phyloP scores from a whole-genome alignment of 2,888 invertebrate species.

The Ctenicera cuprea region DNA sequence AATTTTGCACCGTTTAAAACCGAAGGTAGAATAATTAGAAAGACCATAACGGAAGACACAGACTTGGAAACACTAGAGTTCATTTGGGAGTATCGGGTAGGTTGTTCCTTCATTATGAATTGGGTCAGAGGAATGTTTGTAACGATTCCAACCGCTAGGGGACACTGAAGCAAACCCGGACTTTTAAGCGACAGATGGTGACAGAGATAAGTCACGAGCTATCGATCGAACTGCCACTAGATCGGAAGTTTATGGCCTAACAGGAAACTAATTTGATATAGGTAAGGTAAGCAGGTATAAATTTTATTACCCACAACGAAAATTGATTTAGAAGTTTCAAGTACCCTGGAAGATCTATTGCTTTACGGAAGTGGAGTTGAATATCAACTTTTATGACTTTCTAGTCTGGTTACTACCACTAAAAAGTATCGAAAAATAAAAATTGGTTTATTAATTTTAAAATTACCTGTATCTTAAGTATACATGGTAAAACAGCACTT shows the following conservation, averaged over 20 bases:
- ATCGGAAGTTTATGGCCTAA: constrained; percentile 48
- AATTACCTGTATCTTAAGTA: too few relatives aligned
- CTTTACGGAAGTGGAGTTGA: background rate
- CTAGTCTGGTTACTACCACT: background rate
- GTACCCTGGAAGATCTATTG: constrained; percentile 5
- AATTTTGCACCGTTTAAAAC: constrained; percentile 11
- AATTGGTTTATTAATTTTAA: too few relatives aligned
- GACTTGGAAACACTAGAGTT: background rate
- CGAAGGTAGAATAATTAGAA: background rate
- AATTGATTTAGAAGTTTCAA: constrained; percentile 25
- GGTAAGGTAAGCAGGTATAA: constrained; percentile 23
- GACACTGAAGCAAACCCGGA: constrained; percentile 21
- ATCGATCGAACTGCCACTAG: constrained; percentile 53
- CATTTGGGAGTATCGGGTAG: constrained; percentile 13
- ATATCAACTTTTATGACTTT: background rate
- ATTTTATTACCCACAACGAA: constrained; percentile 19
- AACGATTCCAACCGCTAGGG: constrained; percentile 27
- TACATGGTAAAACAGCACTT: too few relatives aligned
- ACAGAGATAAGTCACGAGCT: constrained; percentile 58
- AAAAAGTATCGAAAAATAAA: too few relatives aligned
- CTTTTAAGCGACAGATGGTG: constrained; percentile 57
- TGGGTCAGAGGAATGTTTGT: constrained; percentile 25
- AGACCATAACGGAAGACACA: background rate
- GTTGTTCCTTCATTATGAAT: constrained; percentile 29
- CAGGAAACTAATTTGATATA: constrained; percentile 56